Conservation (phyloP, 2,888 invertebrate species). For the Rhingia campestris region DNA sequence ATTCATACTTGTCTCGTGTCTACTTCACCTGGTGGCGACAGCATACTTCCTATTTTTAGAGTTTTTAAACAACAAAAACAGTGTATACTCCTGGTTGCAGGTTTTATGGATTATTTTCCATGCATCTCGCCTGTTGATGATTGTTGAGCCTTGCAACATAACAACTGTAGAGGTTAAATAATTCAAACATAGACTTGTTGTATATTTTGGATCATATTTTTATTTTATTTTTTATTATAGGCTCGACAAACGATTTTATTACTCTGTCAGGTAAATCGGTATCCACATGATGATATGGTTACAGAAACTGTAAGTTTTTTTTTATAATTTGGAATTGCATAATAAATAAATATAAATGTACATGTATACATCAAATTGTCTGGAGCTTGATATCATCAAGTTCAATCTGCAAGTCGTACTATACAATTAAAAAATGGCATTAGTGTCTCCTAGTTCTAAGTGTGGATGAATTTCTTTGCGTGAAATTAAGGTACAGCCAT, state of each 20-base stretch:
- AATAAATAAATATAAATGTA: no score
- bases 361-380: no score
- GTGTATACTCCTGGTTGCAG: constrained; percentile 83
- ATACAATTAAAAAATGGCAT: no score
- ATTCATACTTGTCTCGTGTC: constrained; percentile 83
- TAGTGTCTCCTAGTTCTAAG: no score
- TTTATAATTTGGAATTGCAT: no score
- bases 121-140: constrained; percentile 82
- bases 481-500: no score
- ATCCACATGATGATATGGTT: constrained; percentile 78
- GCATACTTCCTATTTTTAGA: constrained; percentile 84
- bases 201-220: not conserved
- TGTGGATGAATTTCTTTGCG: no score
- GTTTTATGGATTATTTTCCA: constrained; percentile 84
- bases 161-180: constrained; percentile 81
- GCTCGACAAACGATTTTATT: constrained; percentile 83
- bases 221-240: constrained; percentile 73
- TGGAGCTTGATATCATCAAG: no score
- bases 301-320: constrained; percentile 79
- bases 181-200: not conserved
- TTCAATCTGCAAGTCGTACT: no score
- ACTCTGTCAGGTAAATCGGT: constrained; percentile 83
- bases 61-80: constrained; percentile 81
- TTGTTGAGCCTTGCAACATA: constrained; percentile 84
- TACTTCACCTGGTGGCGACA: constrained; percentile 85